Percentiles rank a stretch among this genome's conserved stretches.
These are phyloP conservation scores for Cercopithecus mona DNA, from an alignment of 2,113 vertebrate species.

Conservation along the genomic window DNA sequence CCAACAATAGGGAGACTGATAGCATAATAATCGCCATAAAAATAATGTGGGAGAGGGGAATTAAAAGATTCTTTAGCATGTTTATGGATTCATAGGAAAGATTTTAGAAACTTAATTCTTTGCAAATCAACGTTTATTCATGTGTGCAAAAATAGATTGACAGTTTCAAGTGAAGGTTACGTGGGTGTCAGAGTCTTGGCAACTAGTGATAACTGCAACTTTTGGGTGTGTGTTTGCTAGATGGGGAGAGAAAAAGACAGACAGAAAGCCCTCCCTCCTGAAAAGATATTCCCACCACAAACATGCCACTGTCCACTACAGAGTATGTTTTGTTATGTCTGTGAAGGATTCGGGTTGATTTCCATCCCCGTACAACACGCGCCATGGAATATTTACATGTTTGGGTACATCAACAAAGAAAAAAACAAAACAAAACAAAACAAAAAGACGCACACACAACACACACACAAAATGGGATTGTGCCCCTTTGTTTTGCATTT, in stretches of 20 bases:
- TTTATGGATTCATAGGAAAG: constrained; percentile 60
- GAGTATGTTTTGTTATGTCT: constrained; percentile 35
- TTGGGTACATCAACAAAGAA: constrained; percentile 48
- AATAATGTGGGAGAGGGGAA: not conserved
- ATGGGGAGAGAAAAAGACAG: constrained; percentile 27
- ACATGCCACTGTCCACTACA: constrained; percentile 46
- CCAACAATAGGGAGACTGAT: constrained; percentile 70
- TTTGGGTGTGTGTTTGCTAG: constrained; percentile 55
- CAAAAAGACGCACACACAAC: not conserved
- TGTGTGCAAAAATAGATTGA: constrained; percentile 48
- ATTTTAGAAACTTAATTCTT: constrained; percentile 69
- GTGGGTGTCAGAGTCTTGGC: constrained; percentile 73
- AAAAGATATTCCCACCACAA: constrained; percentile 40
- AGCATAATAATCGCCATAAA: constrained; percentile 49
- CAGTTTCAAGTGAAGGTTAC: constrained; percentile 64
- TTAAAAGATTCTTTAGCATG: constrained; percentile 6
- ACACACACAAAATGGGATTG: constrained; percentile 49
- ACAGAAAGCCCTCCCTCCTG: not conserved
- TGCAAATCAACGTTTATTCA: constrained; percentile 71
- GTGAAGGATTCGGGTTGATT: not conserved
- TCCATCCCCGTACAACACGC: not conserved
- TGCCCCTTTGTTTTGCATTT: constrained; percentile 63
- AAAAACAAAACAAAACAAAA: constrained; percentile 44
- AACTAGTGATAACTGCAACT: constrained; percentile 39
- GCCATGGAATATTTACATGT: constrained; percentile 44